These are phyloP conservation scores for Noctua comes DNA, from an alignment of 2,888 invertebrate species.

Conservation along the genomic window DNA sequence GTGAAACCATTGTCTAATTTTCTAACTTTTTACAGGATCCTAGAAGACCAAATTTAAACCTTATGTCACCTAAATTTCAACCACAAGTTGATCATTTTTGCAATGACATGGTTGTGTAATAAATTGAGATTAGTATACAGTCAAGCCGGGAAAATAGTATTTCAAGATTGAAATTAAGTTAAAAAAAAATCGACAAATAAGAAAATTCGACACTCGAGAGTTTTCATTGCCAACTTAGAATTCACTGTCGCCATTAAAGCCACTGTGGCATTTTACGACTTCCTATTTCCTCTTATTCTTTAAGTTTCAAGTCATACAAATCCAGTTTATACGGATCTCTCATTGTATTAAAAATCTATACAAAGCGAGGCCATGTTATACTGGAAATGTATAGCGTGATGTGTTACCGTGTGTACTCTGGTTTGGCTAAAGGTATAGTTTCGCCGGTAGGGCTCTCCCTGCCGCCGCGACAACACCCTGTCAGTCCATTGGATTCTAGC, in stretches of 20 bases:
- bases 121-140: background rate
- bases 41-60: background rate
- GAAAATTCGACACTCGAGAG: background rate
- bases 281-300: background rate
- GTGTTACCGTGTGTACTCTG: background rate
- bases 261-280: background rate
- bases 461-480: too few species aligned
- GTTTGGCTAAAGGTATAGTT: background rate
- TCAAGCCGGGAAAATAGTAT: background rate
- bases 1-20: background rate
- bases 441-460: too few species aligned
- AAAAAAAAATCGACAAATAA: background rate
- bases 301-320: too few species aligned
- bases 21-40: background rate
- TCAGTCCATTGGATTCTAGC: too few species aligned
- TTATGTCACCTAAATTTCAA: background rate
- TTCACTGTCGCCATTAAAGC: background rate
- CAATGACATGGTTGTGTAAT: background rate
- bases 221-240: background rate
- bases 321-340: background rate
- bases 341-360: background rate
- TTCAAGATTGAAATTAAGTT: background rate
- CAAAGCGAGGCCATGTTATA: background rate
- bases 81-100: background rate
- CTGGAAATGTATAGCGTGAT: background rate